Base-by-base conservation (phyloP, 2,888 invertebrate species). In the Melieria crassipennis region DNA sequence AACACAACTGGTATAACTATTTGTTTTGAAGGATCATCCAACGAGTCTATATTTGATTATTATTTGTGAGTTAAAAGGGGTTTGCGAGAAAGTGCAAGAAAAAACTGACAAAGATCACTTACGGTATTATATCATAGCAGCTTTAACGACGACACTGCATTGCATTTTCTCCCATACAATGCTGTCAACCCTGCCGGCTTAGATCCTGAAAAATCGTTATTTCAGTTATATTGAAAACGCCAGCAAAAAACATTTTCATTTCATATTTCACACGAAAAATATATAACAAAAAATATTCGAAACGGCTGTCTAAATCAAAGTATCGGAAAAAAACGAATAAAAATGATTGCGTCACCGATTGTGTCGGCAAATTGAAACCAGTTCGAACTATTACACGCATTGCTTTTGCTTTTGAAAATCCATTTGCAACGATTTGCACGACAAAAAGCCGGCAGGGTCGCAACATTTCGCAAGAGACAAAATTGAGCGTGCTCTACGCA, bases 401-500 rank as follows among this genome's bases (percentile, higher is more conserved):
- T 57, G 7, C 43, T 46, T 65, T 57, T 7, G 7, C 57, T 11
- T 10, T 30, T 42, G 30, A 57, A 66, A 66, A 57, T 42, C 48
- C 46, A 30, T 11, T 46, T 55, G 6, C 6, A 30, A 50, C 13
- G 30, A 52, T 52, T 50, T 60, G 13, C 11, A 43, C 42, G 48
- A 5, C 3, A 67, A 50, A 52, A 50, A 57, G 10, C 45, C 16
- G 11, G 42, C 30, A 68, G 61, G 60, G 52, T 10, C 13, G 13
- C 63, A 63, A 69, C 63, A 63, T 69, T 69, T 43, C 47, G 48
- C 7, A 56, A 60, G n/a, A n/a, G 10, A 50, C 11, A 64, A 69
- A 69, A 69, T 69, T 69, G n/a, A 13, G 10, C 48, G 57, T 69
- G 61, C 63, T 48, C 63, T 57, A 56, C 13, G 58, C 65, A 30